Base-by-base conservation (phyloP, 2,113 vertebrate genomes). In the Pogona vitticeps region DNA sequence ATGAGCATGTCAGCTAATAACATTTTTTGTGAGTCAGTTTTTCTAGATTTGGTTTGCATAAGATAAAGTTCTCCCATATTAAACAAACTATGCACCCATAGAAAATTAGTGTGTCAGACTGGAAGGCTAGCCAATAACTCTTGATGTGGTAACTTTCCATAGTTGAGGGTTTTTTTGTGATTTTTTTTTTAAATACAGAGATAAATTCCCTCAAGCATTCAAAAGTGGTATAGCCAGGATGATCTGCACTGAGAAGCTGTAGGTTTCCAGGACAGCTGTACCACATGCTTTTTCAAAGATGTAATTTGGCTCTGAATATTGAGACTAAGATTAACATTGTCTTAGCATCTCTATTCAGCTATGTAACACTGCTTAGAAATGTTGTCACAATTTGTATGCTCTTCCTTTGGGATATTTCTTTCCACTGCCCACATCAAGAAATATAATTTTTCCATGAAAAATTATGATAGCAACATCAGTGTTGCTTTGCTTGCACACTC, bases 401-500 rank as follows among this genome's bases (percentile, higher is more conserved):
- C 28, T 87, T 79, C 28, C 70, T 77, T 59, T 42, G 36, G 46
- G 20, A 21, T 75, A 76, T 17, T 81, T 81, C 46, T 40, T 82
- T 87, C 71, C 59, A 52, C 72, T 76, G n/a, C 23, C 59, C 42
- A 81, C 59, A 82, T 76, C 23, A 67, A 79, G 56, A 58, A 72
- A 81, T 67, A 81, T 31, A 65, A 31, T 67, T 86, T 86, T 76
- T 87, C 40, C 46, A 28, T 87, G 85, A 82, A 82, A 76, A 81
- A 76, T 56, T 67, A 65, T 81, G 70, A 52, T 28, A 67, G 79
- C 78, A 86, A 81, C 78, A 46, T 42, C 31, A 75, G 26, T 46
- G 46, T 81, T 81, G 85, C 42, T 81, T 87, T 82, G 79, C 42
- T 81, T 82, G 75, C 71, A 65, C 59, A 38, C 81, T 42, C 42